Base-by-base conservation (phyloP, 2,888 invertebrate genomes). In the Rhodophaea formosa region DNA sequence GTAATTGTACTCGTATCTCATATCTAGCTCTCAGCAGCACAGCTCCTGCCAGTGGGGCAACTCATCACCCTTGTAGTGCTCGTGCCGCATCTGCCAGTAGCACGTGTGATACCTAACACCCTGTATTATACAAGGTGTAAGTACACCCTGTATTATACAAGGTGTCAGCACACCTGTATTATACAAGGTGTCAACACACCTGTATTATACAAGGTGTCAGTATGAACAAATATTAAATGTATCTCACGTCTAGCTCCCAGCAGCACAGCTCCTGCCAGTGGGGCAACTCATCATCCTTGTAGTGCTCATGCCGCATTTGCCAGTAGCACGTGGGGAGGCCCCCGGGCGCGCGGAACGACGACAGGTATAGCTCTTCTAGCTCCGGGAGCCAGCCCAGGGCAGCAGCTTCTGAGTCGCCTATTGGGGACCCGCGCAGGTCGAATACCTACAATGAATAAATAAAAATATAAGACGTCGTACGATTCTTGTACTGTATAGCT, bases 361-460 rank as follows among this genome's bases (percentile, higher is more conserved):
- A 59, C 32, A 78, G 62, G 63, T 73, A 72, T 39, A 90, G 65
- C 68, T 82, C 77, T 51, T 76, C 73, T 1, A 92, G 75, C 0
- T 56, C 47, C 0, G 80, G 79, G 23, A 91, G 68, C 86, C 89
- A 89, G 15, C 89, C 88, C 30, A 91, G 70, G 0, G 89, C 84
- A 0, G 90, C 83, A 32, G 91, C 82, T 56, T 92, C 92, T 0
- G 89, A 87, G 67, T 92, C 91, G 0, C 86, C 84, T 0, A 92
- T 78, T 0, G 88, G 86, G 0, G 86, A 86, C 0, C 85, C 86
- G 8, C 90, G 82, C 0, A 87, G 66, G 59, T 92, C 91, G 3
- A 92, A 52, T 0, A 80, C 62, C 91, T 92, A 67, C 0, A 47
- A 52, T 5, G 23, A 23, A 23, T 23, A 23, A 5, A 23, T 23